phyloP scores from a whole-genome alignment of 2,797 vertebrate genomes.

The Adelosebastes latens region DNA sequence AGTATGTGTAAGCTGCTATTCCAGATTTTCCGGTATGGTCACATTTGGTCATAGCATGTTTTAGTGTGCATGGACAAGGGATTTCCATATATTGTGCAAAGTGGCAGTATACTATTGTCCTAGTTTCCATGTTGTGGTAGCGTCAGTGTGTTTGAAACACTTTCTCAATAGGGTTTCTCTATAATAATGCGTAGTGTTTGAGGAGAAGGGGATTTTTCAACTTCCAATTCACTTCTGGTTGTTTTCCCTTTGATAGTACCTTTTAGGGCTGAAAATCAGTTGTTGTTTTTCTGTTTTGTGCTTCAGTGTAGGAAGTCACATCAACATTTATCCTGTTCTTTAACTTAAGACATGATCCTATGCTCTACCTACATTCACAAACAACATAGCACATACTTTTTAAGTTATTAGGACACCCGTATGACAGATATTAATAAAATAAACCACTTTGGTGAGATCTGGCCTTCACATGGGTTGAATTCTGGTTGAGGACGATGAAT shows the following conservation, averaged over 20 bases:
- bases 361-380: background rate
- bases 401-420: background rate
- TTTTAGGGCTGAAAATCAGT: background rate
- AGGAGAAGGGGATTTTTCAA: background rate
- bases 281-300: background rate
- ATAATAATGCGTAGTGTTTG: background rate
- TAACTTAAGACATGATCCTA: background rate
- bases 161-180: background rate
- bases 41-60: slow-evolving; percentile 1
- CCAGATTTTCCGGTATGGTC: slow-evolving; percentile 8
- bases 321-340: background rate
- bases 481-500: background rate
- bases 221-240: background rate
- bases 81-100: background rate
- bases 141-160: background rate
- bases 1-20: background rate
- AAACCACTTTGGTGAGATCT: background rate
- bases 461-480: background rate
- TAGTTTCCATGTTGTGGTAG: background rate
- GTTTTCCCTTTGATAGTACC: background rate
- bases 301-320: background rate
- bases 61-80: background rate
- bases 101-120: background rate
- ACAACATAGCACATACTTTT: background rate
- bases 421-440: background rate